Percentiles rank a stretch among this genome's conserved stretches.
Conservation (phyloP, 37 sponge, comb jelly and placozoan genomes). For the Cliona cf. orientalis region DNA sequence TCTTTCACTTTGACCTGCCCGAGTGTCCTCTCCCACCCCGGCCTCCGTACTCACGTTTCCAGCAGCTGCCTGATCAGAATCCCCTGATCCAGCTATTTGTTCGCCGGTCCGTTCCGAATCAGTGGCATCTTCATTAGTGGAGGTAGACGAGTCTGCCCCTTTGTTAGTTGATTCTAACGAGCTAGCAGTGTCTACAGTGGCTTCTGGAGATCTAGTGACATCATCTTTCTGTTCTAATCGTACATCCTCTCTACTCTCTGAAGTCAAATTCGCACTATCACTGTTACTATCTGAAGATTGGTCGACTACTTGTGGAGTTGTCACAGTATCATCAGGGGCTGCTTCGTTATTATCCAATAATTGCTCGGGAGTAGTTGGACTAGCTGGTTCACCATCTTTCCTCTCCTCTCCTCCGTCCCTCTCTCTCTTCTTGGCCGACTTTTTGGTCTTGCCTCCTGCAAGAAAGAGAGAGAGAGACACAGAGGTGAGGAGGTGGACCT, state of each 20-base stretch:
- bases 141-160: too few relatives aligned
- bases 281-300: too few relatives aligned
- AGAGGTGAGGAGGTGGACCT: neutral
- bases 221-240: too few relatives aligned
- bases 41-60: too few relatives aligned
- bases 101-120: too few relatives aligned
- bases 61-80: neutral
- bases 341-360: neutral
- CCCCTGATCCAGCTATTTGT: neutral
- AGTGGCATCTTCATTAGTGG: too few relatives aligned
- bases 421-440: slow-evolving; percentile 23
- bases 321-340: neutral
- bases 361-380: neutral
- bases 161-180: too few relatives aligned
- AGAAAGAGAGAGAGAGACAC: slow-evolving; percentile 14
- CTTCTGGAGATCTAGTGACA: too few relatives aligned
- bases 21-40: neutral
- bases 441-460: slow-evolving; percentile 10
- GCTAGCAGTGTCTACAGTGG: too few relatives aligned
- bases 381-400: neutral
- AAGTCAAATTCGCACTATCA: too few relatives aligned
- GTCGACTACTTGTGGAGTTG: neutral
- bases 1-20: too few relatives aligned
- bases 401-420: slow-evolving; percentile 4
- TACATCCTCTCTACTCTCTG: too few relatives aligned